Evolutionary conservation across 2,797 vertebrate species (phyloP).

Genomic region (Rhincodon typus): DNA sequence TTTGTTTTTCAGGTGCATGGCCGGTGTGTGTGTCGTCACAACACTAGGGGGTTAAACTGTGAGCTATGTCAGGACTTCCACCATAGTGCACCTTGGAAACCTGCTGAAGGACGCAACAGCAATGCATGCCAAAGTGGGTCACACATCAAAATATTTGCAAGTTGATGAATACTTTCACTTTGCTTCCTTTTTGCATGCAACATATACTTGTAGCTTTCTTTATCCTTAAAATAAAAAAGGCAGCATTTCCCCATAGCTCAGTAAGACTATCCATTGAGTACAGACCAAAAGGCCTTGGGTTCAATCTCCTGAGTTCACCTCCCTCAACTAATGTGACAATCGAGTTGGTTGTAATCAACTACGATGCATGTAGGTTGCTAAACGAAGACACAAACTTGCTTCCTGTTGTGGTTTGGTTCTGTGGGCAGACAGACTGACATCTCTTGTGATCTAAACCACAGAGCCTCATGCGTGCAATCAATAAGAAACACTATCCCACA

Average conservation of each 20-base stretch:
- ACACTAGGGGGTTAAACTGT: constrained; percentile 90
- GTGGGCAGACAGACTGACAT: background rate
- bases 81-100: constrained; percentile 87
- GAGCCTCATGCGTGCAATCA: background rate
- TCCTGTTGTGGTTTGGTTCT: background rate
- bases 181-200: background rate
- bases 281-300: background rate
- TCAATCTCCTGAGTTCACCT: background rate
- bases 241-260: background rate
- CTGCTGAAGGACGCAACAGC: constrained; percentile 84
- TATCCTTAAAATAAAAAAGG: background rate
- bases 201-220: background rate
- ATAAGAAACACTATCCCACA: background rate
- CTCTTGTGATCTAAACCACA: background rate
- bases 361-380: background rate
- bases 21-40: constrained; percentile 92
- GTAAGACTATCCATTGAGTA: background rate
- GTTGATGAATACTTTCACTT: background rate
- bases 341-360: background rate
- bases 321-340: background rate
- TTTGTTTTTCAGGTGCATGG: constrained; percentile 74
- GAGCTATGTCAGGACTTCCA: constrained; percentile 88
- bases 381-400: background rate
- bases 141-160: background rate
- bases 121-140: constrained; percentile 89